A percentile compares a stretch with the other conserved stretches of the same genome.
Conservation (phyloP, 2,113 vertebrate species). For the Craseonycteris thonglongyai region DNA sequence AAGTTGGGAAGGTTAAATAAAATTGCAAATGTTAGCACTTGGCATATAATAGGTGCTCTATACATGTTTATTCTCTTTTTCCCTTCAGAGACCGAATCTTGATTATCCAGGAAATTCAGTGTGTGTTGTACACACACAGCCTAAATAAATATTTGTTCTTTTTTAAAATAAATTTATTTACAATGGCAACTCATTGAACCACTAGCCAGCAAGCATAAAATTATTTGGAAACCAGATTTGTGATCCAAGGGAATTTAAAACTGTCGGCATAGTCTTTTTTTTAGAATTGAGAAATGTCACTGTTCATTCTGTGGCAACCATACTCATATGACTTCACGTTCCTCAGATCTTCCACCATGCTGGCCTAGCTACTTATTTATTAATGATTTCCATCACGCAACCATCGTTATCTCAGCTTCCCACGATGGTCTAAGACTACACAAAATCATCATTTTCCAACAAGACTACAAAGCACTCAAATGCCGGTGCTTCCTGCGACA, state of each 20-base stretch:
- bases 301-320: neutral
- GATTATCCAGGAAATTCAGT: neutral
- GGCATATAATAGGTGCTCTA: neutral
- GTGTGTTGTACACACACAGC: neutral
- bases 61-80: neutral
- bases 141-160: slow-evolving; percentile 8
- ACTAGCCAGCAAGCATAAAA: neutral
- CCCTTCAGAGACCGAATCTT: neutral
- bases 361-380: neutral
- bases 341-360: neutral
- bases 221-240: neutral
- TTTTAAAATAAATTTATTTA: neutral
- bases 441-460: slow-evolving; percentile 1
- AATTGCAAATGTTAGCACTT: neutral
- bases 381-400: slow-evolving; percentile 29
- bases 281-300: neutral
- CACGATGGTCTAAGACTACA: neutral
- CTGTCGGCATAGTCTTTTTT: neutral
- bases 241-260: neutral
- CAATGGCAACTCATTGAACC: neutral
- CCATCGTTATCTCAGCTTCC: slow-evolving; percentile 3
- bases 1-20: neutral
- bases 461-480: neutral
- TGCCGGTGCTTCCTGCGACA: neutral
- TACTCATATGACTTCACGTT: neutral